Conservation (phyloP, 1,140 invertebrate genomes). For the Microplitis demolitor region DNA sequence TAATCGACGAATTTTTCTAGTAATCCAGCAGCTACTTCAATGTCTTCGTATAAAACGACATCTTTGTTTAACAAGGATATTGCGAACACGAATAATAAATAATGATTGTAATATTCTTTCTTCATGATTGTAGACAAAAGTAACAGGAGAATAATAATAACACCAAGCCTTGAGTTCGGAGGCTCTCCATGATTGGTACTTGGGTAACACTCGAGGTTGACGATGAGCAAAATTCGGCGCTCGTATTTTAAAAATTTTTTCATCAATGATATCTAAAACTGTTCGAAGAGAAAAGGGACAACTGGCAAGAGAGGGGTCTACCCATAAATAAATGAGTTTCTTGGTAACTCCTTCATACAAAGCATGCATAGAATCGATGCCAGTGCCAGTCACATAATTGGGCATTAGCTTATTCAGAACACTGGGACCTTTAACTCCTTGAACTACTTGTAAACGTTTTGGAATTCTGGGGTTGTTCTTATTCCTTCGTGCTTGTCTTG, state of each 20-base stretch:
- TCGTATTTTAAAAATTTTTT: background rate
- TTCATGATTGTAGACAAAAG: background rate
- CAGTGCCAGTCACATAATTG: conserved; percentile 14
- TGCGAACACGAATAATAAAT: background rate
- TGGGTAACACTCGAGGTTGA: background rate
- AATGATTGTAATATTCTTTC: background rate
- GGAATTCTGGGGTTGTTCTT: background rate
- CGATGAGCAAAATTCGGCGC: conserved; percentile 2
- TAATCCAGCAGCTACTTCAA: background rate
- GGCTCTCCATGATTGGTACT: conserved; percentile 4
- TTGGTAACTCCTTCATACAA: conserved; percentile 6
- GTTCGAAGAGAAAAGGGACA: background rate
- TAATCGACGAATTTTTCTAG: background rate
- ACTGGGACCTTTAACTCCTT: conserved; percentile 17
- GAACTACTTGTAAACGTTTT: background rate
- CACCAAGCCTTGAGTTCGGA: conserved; percentile 5
- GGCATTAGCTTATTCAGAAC: conserved; percentile 18
- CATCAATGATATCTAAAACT: background rate
- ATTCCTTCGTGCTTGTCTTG: background rate
- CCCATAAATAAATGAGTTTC: conserved; percentile 1
- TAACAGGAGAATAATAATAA: conserved; percentile 11
- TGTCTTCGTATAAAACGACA: background rate
- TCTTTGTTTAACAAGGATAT: conserved; percentile 1
- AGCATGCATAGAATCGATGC: conserved; percentile 7
- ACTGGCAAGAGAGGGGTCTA: background rate